Base-by-base conservation (phyloP, 1,140 invertebrate species). In the Eurosta solidaginis region DNA sequence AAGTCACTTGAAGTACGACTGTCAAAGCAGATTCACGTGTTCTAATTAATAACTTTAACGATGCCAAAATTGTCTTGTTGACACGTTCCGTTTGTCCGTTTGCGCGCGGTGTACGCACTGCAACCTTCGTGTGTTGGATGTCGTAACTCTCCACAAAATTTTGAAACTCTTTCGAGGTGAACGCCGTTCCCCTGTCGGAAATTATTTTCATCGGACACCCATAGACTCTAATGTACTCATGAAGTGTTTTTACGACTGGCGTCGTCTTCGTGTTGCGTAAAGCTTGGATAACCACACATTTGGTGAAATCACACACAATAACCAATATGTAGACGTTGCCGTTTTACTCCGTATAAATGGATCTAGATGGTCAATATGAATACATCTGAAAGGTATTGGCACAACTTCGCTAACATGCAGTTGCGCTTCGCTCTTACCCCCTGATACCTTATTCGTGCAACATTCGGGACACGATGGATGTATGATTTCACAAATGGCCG, bases 241-340 rank as follows among this genome's bases (percentile, higher is more conserved):
- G 22, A 12, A 79, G 17, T 2, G 49, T 73, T 27, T 63, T 54
- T 7, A 68, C 12, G n/a, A 79, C 75, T 9, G 82, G 75, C 42
- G 78, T 82, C 25, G 81, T 76, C 44, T 74, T 78, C 7, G 82
- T 81, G 27, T 76, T 78, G 2, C 36, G 42, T 6, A 77, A 54
- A 12, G 78, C 40, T 49, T 50, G 63, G 2, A 77, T 14, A 12
- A 77, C 49, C 9, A 45, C 12, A 47, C 44, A 79, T 74, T 79
- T 79, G 49, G 49, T 80, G 25, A 85, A 85, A 63, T 84, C 81
- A 77, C 86, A 78, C 73, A 86, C 89, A 1, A 90, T 74, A 0
- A 86, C 87, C 75, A 90, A 88, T 1, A 85, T 85, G 78, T 90
- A 89, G 63, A 81, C 82, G 84, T 90, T 88, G 20, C 80, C 63